phyloP scores from a whole-genome alignment of 2,797 vertebrate species.

The Notolepis coatsorum region DNA sequence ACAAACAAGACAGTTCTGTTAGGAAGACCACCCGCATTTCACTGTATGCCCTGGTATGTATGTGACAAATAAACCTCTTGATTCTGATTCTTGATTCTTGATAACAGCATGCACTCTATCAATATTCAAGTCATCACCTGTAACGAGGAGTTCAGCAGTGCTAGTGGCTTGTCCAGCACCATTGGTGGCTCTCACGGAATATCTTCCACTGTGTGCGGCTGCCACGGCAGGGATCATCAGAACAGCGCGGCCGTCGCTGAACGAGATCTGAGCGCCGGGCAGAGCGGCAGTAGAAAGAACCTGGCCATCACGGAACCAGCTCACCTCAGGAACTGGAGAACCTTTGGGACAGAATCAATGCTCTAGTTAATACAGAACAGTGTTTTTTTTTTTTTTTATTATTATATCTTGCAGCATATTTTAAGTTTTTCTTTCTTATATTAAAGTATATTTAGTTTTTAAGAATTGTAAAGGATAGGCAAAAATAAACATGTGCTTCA shows the following conservation, averaged over 20 bases:
- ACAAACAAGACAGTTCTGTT: too few species aligned
- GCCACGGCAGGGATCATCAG: slow-evolving; percentile 92
- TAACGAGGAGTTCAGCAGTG: slow-evolving; percentile 96
- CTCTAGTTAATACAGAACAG: neutral
- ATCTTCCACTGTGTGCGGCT: slow-evolving; percentile 92
- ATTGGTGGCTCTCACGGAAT: slow-evolving; percentile 97
- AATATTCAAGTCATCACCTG: slow-evolving; percentile 84
- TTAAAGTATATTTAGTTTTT: too few species aligned
- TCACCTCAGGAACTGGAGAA: slow-evolving; percentile 98
- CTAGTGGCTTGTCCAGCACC: slow-evolving; percentile 98
- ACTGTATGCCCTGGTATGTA: too few species aligned
- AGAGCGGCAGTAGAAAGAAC: slow-evolving; percentile 91
- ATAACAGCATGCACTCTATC: too few species aligned
- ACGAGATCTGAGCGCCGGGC: slow-evolving; percentile 95
- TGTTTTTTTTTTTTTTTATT: neutral
- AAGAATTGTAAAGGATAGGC: too few species aligned
- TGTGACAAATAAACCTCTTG: too few species aligned
- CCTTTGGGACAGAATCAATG: slow-evolving; percentile 70
- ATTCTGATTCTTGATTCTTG: too few species aligned
- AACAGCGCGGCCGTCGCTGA: slow-evolving; percentile 97
- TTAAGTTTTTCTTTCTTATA: too few species aligned
- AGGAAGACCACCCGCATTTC: too few species aligned
- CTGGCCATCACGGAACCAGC: slow-evolving; percentile 99
- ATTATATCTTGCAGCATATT: too few species aligned
- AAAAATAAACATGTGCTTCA: too few species aligned